These are phyloP conservation scores for Hydroisotoma schaefferi DNA, from an alignment of 2,888 invertebrate species.

Conservation along the genomic window DNA sequence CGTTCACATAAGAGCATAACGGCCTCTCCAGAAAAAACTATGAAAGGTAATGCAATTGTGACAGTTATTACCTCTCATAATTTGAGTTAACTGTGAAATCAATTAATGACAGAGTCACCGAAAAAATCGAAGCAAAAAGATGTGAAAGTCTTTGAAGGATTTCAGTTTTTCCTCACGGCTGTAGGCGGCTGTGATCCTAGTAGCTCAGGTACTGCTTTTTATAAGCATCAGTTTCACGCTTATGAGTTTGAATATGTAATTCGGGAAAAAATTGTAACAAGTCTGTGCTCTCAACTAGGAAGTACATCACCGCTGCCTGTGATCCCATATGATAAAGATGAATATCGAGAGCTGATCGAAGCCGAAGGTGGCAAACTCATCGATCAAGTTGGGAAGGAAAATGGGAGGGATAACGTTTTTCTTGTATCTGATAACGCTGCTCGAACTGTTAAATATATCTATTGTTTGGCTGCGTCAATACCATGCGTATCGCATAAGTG, in stretches of 20 bases:
- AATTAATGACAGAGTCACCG: constrained; percentile 6
- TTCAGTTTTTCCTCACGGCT: constrained; percentile 47
- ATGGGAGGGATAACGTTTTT: constrained; percentile 53
- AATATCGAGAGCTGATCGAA: constrained; percentile 39
- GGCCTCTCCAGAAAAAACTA: too few relatives aligned
- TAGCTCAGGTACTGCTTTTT: constrained; percentile 26
- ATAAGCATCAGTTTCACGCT: background rate
- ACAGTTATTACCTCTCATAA: too few relatives aligned
- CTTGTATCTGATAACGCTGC: constrained; percentile 68
- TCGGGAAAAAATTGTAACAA: too few relatives aligned
- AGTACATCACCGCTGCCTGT: background rate
- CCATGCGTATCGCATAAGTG: constrained; percentile 66
- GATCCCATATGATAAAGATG: constrained; percentile 43
- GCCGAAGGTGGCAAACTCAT: constrained; percentile 35
- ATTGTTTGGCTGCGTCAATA: constrained; percentile 66
- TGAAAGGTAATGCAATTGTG: too few relatives aligned
- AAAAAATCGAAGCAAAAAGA: constrained; percentile 17
- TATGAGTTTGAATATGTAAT: too few relatives aligned
- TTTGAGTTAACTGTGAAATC: too few relatives aligned
- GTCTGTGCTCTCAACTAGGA: background rate
- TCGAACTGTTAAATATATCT: constrained; percentile 69
- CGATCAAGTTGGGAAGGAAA: constrained; percentile 37
- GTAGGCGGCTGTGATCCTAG: constrained; percentile 45
- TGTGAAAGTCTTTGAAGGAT: constrained; percentile 38
- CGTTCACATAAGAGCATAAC: too few relatives aligned